Percentiles rank a stretch among this genome's conserved stretches.
Evolutionary conservation across 2,888 invertebrate genomes (phyloP).

Genomic region (Plebejus argus): DNA sequence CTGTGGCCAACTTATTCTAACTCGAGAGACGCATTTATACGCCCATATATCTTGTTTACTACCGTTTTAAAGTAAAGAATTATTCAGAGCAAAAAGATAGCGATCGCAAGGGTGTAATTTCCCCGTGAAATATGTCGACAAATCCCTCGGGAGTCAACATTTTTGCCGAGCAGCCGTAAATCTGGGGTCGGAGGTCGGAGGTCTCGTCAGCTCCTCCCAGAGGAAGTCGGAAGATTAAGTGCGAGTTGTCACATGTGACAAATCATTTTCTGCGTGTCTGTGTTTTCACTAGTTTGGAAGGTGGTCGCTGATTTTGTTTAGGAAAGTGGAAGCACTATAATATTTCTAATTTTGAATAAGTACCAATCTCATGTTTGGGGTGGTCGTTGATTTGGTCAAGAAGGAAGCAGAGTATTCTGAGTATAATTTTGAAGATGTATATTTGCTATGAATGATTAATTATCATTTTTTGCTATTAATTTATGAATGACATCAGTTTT

Average conservation of each 20-base stretch:
- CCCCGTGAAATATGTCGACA: constrained; percentile 67
- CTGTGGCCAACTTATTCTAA: background rate
- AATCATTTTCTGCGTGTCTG: constrained; percentile 4
- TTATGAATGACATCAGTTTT: no score
- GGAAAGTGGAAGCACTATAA: background rate
- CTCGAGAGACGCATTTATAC: background rate
- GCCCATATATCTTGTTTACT: constrained; percentile 8
- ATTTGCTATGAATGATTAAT: no score
- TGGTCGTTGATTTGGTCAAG: no score
- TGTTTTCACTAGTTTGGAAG: background rate
- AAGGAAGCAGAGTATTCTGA: no score
- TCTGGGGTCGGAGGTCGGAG: constrained; percentile 43
- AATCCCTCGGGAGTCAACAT: constrained; percentile 63
- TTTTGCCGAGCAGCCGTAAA: constrained; percentile 62
- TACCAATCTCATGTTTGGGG: no score
- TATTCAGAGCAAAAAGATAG: constrained; percentile 28
- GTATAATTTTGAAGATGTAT: no score
- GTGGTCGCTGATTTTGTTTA: background rate
- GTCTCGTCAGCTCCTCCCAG: constrained; percentile 14
- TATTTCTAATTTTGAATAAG: no score
- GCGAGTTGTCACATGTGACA: constrained; percentile 8
- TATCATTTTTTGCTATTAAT: no score
- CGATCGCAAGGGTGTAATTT: constrained; percentile 52
- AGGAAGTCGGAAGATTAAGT: constrained; percentile 1
- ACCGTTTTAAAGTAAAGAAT: constrained; percentile 19